Conservation (phyloP, 1,140 invertebrate genomes). For the Asbolus verrucosus region DNA sequence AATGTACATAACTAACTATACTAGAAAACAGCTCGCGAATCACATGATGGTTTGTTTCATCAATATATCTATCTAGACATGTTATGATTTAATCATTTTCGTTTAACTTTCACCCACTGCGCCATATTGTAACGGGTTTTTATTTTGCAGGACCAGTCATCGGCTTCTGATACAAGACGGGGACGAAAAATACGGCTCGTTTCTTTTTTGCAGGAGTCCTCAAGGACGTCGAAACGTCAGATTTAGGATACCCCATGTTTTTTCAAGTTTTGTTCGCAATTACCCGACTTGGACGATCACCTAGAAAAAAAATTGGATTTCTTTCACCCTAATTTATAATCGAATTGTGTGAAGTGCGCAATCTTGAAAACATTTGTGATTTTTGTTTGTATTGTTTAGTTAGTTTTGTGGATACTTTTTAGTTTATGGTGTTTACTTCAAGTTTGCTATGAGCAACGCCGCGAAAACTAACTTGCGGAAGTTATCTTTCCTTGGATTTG, state of each 20-base stretch:
- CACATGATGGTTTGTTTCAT: conserved; percentile 22
- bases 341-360: conserved; percentile 28
- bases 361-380: conserved; percentile 5
- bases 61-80: conserved; percentile 7
- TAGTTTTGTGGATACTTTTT: conserved; percentile 10
- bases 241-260: conserved; percentile 63
- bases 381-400: conserved; percentile 5
- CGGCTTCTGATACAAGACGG: conserved; percentile 33
- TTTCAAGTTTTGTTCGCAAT: conserved; percentile 62
- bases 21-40: conserved; percentile 20
- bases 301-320: conserved; percentile 61
- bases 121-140: conserved; percentile 11
- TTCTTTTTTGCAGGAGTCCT: conserved; percentile 31
- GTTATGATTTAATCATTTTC: conserved; percentile 21
- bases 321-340: conserved; percentile 17
- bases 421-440: conserved; percentile 16
- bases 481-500: conserved; percentile 61
- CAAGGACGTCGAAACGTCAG: conserved; percentile 58
- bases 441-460: conserved; percentile 55
- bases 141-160: conserved; percentile 23
- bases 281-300: conserved; percentile 63
- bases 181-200: conserved; percentile 39
- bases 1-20: not conserved
- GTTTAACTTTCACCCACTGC: conserved; percentile 8
- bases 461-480: conserved; percentile 61